Evolutionary conservation across 2,113 vertebrate species (phyloP), one percentile per base, ranked within the genome.

Genomic region (Pseudolaguvia tuberculata): DNA sequence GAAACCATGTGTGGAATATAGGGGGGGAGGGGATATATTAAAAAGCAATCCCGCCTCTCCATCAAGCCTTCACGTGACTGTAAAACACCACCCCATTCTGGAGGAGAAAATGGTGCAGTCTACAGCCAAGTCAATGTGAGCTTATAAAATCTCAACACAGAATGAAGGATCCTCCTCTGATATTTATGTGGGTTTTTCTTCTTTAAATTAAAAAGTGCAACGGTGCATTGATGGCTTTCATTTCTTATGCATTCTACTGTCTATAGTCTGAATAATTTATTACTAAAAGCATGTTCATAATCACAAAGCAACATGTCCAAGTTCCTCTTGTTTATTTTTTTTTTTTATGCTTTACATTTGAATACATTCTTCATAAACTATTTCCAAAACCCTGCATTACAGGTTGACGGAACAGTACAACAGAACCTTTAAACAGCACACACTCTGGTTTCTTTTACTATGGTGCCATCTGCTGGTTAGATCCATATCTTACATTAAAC

Each of bases 101-200:
- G 9, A 61, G 45, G n/a, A n/a, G 35, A 29, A 48, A 21, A 62
- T 90, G 88, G 89, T 82, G 79, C 67, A 25, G 59, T 79, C 85
- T 57, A 71, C 39, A 27, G 74, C 2, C 39, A 76, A 67, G 17
- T 61, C 75, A 73, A 39, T 57, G 75, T 11, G 39, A 77, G 25
- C 25, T 48, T 31, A 20, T 51, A 56, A 80, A 45, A 66, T 80
- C 75, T 83, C 76, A 81, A 42, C 9, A 39, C 79, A 42, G 68
- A 52, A 55, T 8, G 31, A 56, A 35, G 57, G 21, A 23, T 50
- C 7, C n/a, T 39, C 62, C 47, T 67, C 59, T 51, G 25, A 56
- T 42, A 25, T 1, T 18, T 53, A 14, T 35, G 13, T 14, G 23
- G 11, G 11, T 21, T 3, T 35, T n/a, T 4, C 53, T 13, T 35